phyloP scores from a whole-genome alignment of 2,888 invertebrate species.

The Halictus quadricinctus region DNA sequence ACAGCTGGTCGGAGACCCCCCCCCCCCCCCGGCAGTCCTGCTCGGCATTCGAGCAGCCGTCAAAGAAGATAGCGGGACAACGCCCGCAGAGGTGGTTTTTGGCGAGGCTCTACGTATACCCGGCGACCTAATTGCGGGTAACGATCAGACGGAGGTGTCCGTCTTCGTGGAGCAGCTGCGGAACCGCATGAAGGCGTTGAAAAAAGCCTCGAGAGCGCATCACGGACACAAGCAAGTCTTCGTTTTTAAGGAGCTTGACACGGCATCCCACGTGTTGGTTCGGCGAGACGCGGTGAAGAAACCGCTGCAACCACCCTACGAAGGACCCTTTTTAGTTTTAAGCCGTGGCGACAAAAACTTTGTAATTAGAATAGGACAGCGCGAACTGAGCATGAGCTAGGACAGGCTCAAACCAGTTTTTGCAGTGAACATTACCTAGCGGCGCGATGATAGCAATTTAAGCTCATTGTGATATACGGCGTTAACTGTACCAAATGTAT shows the following conservation, averaged over 20 bases:
- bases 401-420: no score
- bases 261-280: slow-evolving; percentile 27
- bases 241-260: background rate
- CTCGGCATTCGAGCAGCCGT: slow-evolving; percentile 72
- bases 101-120: slow-evolving; percentile 7
- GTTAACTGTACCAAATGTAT: no score
- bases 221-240: slow-evolving; percentile 14
- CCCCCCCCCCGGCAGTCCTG: slow-evolving; percentile 62
- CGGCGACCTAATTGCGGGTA: slow-evolving; percentile 9
- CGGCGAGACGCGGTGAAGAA: slow-evolving; percentile 3
- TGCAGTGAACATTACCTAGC: no score
- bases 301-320: no score
- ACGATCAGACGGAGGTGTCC: background rate
- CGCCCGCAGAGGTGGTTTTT: slow-evolving; percentile 8
- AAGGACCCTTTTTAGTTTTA: no score
- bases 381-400: no score
- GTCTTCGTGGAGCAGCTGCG: slow-evolving; percentile 17
- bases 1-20: background rate
- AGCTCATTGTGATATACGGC: no score
- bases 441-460: no score
- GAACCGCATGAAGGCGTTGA: background rate
- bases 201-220: slow-evolving; percentile 1
- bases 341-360: no score
- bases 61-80: slow-evolving; percentile 65
- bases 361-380: no score